Conservation (phyloP, 2,797 vertebrate species). For the Loris lydekkerianus region DNA sequence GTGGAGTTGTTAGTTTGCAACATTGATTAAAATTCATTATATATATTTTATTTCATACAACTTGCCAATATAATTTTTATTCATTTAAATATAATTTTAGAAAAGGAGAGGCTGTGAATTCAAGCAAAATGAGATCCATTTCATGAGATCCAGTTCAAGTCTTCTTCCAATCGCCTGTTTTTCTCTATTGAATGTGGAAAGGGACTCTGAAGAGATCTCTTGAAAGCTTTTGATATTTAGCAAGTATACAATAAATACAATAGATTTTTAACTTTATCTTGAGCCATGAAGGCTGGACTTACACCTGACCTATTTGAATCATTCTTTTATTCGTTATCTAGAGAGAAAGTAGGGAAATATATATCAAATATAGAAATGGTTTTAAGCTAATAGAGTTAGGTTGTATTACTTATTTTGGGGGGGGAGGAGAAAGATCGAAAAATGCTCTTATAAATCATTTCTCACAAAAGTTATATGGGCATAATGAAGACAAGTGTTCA, state of each 20-base stretch:
- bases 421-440: neutral
- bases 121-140: neutral
- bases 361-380: neutral
- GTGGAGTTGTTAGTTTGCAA: slow-evolving; percentile 18
- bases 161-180: neutral
- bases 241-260: neutral
- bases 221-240: slow-evolving; percentile 39
- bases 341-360: neutral
- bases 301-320: neutral
- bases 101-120: slow-evolving; percentile 2
- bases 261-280: slow-evolving; percentile 8
- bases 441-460: neutral
- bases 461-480: neutral
- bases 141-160: neutral
- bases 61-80: neutral
- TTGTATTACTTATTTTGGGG: neutral
- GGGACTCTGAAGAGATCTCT: neutral
- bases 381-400: neutral
- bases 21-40: neutral
- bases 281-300: neutral
- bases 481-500: neutral
- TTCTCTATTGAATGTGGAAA: neutral
- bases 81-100: slow-evolving; percentile 25
- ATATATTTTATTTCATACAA: neutral
- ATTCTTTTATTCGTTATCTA: slow-evolving; percentile 18